Conservation (phyloP, 2,888 invertebrate species). For the Lithophane ornitopus region DNA sequence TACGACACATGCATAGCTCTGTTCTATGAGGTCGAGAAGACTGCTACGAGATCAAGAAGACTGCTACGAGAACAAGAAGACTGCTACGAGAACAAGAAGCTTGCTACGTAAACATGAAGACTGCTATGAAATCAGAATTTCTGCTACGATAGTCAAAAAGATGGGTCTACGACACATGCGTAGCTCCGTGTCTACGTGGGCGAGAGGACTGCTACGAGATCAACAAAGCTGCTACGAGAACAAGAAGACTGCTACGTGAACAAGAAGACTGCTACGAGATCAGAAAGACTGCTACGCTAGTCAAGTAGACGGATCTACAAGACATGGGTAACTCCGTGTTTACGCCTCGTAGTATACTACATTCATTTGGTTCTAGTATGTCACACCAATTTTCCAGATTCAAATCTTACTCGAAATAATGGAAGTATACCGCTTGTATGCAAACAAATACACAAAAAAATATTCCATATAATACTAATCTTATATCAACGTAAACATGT, state of each 20-base stretch:
- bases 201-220: not conserved
- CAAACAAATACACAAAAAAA: slow-evolving; percentile 23
- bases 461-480: slow-evolving; percentile 37
- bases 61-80: too few species aligned
- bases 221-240: not conserved
- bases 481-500: slow-evolving; percentile 25
- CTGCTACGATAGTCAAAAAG: not conserved
- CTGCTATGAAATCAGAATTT: not conserved
- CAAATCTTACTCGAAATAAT: not conserved
- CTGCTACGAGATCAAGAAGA: not conserved
- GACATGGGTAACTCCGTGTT: not conserved
- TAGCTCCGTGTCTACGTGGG: too few species aligned
- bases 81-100: not conserved
- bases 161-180: too few species aligned
- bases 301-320: not conserved
- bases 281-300: not conserved
- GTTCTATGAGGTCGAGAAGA: not conserved
- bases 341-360: not conserved
- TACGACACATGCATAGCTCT: not conserved
- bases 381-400: not conserved
- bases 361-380: not conserved
- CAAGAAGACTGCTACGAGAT: too few species aligned
- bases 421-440: not conserved
- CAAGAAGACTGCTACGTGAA: not conserved
- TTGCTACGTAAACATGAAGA: not conserved